Evolutionary conservation across 1,140 invertebrate genomes (phyloP).

Genomic region (Drosophila sp.): DNA sequence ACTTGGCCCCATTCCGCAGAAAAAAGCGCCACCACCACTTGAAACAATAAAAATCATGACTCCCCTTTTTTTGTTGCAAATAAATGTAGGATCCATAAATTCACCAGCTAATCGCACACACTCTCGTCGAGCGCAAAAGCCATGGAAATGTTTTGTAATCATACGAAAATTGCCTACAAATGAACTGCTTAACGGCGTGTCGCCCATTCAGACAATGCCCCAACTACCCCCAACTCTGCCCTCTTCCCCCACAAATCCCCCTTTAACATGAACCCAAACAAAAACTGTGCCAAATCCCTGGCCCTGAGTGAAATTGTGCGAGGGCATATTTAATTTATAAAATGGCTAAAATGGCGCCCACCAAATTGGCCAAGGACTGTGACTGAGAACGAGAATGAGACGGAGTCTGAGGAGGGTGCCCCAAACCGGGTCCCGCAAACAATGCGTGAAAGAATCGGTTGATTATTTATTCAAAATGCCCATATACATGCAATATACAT

Average conservation of each 20-base stretch:
- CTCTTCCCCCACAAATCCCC: conserved; percentile 31
- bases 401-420: conserved; percentile 23
- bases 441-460: conserved; percentile 61
- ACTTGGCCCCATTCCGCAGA: neutral
- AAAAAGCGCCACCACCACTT: conserved; percentile 25
- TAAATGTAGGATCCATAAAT: conserved; percentile 64
- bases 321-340: conserved; percentile 76
- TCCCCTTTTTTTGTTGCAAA: conserved; percentile 14
- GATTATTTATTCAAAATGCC: conserved; percentile 76
- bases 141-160: conserved; percentile 66
- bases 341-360: conserved; percentile 57
- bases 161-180: conserved; percentile 78
- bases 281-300: conserved; percentile 64
- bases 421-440: conserved; percentile 6
- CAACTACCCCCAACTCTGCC: neutral
- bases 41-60: conserved; percentile 70
- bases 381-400: neutral
- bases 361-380: conserved; percentile 35
- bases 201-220: conserved; percentile 53
- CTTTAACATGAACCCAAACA: conserved; percentile 56
- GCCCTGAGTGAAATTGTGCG: conserved; percentile 48
- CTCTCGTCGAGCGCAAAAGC: conserved; percentile 21
- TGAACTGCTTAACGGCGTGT: conserved; percentile 79
- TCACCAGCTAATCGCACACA: conserved; percentile 64
- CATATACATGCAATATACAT: conserved; percentile 73